Evolutionary conservation across 2,888 invertebrate genomes (phyloP), one percentile per base, ranked within the genome.

Genomic region (Tetragonisca angustula): DNA sequence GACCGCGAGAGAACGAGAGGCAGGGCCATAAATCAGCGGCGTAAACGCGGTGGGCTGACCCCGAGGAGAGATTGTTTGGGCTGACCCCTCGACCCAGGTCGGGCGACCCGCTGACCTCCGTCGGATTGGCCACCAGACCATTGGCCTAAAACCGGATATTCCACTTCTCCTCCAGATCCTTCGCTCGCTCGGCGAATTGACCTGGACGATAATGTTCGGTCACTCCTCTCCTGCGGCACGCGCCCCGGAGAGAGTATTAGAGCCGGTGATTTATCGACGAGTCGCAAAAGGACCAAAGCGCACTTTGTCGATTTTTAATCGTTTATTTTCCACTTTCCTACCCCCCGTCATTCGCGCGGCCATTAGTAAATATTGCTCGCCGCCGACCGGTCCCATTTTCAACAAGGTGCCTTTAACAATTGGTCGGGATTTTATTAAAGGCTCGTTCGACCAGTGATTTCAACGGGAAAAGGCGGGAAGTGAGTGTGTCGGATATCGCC

Each of bases 21-120:
- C 88, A 88, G 90, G 43, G 92, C 92, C 92, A 93, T 94, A 94
- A 94, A 94, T 94, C 94, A 94, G 91, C 83, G 81, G 85, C 88
- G 91, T 89, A 90, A 92, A 90, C 91, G 90, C 88, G 89, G 91
- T 92, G 89, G 92, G 91, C 91, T 93, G 94, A 93, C 94, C 93
- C 90, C 91, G 92, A 90, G 88, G 91, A 92, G 90, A 92, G 92
- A 91, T 94, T 94, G 93, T 94, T 94, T 94, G 93, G 94, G 92
- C 93, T 93, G 94, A 93, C 93, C 93, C 93, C 91, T 89, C 92
- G 94, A 93, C 94, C 94, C 90, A 81, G 89, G 86, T 85, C 89
- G 86, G 87, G 83, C 83, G 86, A 73, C 79, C 81, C 77, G 69
- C 76, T 90, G 87, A 90, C 90, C 90, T 84, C 71, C 64, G 49